phyloP scores from a whole-genome alignment of 2,888 invertebrate species.

The Caenorhabditis sp. region DNA sequence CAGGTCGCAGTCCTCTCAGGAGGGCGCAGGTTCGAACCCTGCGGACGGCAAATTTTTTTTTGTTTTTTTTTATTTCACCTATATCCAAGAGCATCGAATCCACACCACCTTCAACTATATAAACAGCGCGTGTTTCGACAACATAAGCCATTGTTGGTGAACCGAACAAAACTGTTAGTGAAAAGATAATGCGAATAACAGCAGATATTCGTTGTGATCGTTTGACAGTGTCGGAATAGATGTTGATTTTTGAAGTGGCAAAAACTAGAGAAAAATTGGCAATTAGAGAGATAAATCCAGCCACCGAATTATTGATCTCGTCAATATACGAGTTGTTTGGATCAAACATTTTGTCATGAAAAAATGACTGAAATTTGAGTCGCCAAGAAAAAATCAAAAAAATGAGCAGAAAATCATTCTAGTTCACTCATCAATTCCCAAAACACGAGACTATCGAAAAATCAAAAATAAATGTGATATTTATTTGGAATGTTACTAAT shows the following conservation, averaged over 20 bases:
- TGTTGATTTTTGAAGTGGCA: slow-evolving; percentile 25
- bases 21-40: slow-evolving; percentile 58
- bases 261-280: slow-evolving; percentile 14
- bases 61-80: slow-evolving; percentile 2
- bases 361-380: not conserved
- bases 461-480: too few relatives aligned
- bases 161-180: slow-evolving; percentile 9
- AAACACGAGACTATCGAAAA: too few relatives aligned
- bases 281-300: slow-evolving; percentile 15
- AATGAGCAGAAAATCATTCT: too few relatives aligned
- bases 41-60: slow-evolving; percentile 35
- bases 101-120: slow-evolving; percentile 33
- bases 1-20: slow-evolving; percentile 79
- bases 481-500: too few relatives aligned
- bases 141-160: slow-evolving; percentile 34
- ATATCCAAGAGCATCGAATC: not conserved
- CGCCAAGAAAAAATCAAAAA: not conserved
- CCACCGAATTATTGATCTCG: slow-evolving; percentile 17
- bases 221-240: slow-evolving; percentile 18
- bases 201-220: slow-evolving; percentile 13
- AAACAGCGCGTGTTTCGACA: slow-evolving; percentile 28
- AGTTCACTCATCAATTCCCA: too few relatives aligned
- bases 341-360: not conserved
- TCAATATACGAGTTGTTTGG: slow-evolving; percentile 7
- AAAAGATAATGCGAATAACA: slow-evolving; percentile 20